Evolutionary conservation across 2,113 vertebrate genomes (phyloP).

Genomic region (Colossoma macropomum): DNA sequence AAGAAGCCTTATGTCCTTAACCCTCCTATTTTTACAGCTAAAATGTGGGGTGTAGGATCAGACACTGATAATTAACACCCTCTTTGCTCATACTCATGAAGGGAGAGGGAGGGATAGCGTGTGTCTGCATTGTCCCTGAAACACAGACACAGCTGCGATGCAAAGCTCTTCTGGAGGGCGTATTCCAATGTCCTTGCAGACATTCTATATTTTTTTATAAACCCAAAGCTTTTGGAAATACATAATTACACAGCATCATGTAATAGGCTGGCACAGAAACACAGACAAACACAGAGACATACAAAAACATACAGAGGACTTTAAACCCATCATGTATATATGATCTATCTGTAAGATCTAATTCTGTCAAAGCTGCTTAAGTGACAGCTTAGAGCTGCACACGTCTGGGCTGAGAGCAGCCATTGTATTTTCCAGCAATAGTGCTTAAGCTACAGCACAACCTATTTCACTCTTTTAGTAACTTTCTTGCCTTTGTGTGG

Average conservation of each 20-base stretch:
- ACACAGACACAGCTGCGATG: conserved; percentile 4
- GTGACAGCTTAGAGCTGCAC: conserved; percentile 7
- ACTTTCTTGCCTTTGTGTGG: conserved; percentile 54
- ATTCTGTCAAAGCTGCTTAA: conserved; percentile 52
- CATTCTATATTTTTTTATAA: conserved; percentile 26
- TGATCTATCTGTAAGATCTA: conserved; percentile 22
- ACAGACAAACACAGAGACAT: neutral
- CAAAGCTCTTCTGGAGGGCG: conserved; percentile 27
- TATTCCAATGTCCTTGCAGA: neutral
- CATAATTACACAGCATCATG: neutral
- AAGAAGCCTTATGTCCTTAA: neutral
- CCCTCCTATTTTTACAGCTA: neutral
- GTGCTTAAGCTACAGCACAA: conserved; percentile 47
- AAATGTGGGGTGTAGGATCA: neutral
- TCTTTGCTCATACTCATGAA: conserved; percentile 10
- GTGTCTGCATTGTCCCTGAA: conserved; percentile 45
- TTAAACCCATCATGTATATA: conserved; percentile 30
- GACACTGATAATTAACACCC: conserved; percentile 48
- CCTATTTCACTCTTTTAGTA: conserved; percentile 38
- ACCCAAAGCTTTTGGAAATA: neutral
- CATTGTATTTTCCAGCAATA: neutral
- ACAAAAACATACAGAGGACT: neutral
- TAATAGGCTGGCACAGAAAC: neutral
- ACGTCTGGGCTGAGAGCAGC: neutral
- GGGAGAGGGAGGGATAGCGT: neutral